These are phyloP conservation scores for Menura novaehollandiae DNA, from an alignment of 2,113 vertebrate species.

Conservation along the genomic window DNA sequence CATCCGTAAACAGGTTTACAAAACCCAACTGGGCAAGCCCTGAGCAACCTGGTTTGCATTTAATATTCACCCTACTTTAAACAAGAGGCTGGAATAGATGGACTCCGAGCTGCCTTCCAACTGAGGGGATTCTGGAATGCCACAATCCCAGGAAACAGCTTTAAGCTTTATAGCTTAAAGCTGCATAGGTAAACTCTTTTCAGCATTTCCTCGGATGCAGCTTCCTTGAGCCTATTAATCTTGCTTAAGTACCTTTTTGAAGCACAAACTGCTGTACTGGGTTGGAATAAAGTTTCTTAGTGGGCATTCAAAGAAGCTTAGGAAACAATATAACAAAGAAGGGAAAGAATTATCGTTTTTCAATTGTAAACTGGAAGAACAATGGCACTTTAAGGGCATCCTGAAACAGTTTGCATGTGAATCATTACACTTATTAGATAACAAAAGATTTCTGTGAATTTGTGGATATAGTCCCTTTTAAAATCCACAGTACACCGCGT, in stretches of 20 bases:
- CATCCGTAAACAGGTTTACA: neutral
- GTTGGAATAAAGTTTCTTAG: neutral
- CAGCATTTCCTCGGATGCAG: neutral
- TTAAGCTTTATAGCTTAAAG: neutral
- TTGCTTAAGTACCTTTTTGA: neutral
- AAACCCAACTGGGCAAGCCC: neutral
- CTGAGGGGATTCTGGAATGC: neutral
- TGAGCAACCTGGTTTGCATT: neutral
- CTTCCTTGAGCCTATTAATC: neutral
- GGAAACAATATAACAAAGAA: neutral
- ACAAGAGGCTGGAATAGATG: neutral
- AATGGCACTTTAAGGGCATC: neutral
- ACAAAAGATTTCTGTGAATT: neutral
- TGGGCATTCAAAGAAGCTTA: neutral
- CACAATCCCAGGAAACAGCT: rapidly evolving
- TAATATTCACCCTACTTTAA: neutral
- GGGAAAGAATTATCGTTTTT: neutral
- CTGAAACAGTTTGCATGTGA: neutral
- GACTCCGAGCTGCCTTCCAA: neutral
- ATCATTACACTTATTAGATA: neutral
- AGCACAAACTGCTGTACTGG: neutral
- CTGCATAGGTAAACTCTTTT: neutral
- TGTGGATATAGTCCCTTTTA: neutral
- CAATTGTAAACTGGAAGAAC: neutral
- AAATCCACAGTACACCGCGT: neutral